phyloP scores from a whole-genome alignment of 2,113 vertebrate species.

The Anarhynchus alexandrinus region DNA sequence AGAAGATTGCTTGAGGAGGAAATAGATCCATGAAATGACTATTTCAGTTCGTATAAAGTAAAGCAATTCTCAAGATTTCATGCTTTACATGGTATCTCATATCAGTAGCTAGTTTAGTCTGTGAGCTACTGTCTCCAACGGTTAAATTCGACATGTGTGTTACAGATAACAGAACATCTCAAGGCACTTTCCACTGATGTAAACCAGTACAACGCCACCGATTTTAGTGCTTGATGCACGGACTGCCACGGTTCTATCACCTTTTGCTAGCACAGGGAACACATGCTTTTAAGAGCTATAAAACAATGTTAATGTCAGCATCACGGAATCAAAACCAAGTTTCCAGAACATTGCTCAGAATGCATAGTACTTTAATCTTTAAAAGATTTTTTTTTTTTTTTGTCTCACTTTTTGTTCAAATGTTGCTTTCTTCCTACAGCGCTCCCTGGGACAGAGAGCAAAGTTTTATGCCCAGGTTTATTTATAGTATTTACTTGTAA shows the following conservation, averaged over 20 bases:
- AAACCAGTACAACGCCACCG: not conserved
- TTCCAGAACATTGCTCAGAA: not conserved
- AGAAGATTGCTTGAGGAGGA: not conserved
- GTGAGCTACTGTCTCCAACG: not conserved
- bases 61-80: not conserved
- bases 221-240: not conserved
- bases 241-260: not conserved
- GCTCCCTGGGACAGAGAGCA: too few relatives aligned
- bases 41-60: not conserved
- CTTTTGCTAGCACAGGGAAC: not conserved
- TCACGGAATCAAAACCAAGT: not conserved
- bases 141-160: not conserved
- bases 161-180: not conserved
- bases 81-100: not conserved
- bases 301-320: not conserved
- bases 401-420: too few relatives aligned
- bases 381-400: not conserved
- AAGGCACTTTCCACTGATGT: not conserved
- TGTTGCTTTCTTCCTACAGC: too few relatives aligned
- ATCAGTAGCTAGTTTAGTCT: not conserved
- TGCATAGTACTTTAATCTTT: not conserved
- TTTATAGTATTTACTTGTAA: too few relatives aligned
- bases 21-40: constrained; percentile 2
- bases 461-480: too few relatives aligned
- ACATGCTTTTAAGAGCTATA: not conserved